Base-by-base conservation (phyloP, 1,140 invertebrate genomes). In the Sesamia nonagrioides region DNA sequence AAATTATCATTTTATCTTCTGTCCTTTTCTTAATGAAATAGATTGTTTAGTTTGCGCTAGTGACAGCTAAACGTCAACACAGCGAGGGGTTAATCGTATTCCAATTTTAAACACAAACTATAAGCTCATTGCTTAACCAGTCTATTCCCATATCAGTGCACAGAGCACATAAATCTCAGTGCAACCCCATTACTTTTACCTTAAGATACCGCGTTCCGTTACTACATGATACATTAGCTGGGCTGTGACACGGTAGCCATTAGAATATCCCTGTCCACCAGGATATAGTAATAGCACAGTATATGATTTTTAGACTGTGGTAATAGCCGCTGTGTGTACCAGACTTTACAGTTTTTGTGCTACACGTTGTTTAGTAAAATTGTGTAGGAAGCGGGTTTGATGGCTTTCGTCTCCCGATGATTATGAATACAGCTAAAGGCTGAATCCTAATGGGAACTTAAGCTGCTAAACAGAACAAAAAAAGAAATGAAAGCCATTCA, bases 151-250 rank as follows among this genome's bases (percentile, higher is more conserved):
- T 63, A 63, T 63, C 60, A 63, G 60, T 18, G 7, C 8, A 17
- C 58, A 61, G 37, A 63, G 60, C 18, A 63, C 60, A 63, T 63
- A 63, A 63, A 63, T 63, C 60, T 63, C n/a, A 3, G 35, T 33
- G 60, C 60, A 40, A 63, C 60, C 60, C 60, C 60, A 63, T 63
- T 63, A 63, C 60, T 63, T 63, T 40, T 63, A 42, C 60, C 6
- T 40, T 63, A 11, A 40, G 60, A 63, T 42, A 63, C 60, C 35
- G 60, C n/a, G 7, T 37, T 37, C 60, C 60, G 60, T 63, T 63
- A 63, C 60, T 63, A 63, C 60, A 63, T 63, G 60, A 63, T 63
- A 42, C 60, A 63, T 63, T 63, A 63, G 60, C 35, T 11, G 33
- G 35, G n/a, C 60, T 63, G 35, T 63, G 60, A 63, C 60, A 63